Evolutionary conservation across 2,797 vertebrate genomes (phyloP).

Genomic region (Chloroceryle amazona): DNA sequence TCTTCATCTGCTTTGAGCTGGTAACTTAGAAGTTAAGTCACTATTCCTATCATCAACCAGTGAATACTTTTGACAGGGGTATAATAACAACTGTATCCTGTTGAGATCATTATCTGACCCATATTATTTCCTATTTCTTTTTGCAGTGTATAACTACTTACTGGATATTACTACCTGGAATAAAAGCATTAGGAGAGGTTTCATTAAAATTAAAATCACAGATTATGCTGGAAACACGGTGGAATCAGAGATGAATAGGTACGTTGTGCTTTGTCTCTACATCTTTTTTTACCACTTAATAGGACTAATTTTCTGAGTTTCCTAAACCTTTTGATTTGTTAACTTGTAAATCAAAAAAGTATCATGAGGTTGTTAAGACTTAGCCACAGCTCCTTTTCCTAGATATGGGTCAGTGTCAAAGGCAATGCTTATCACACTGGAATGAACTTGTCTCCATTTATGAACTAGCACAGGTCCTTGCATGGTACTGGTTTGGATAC

Average conservation of each 20-base stretch:
- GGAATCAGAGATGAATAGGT: conserved; percentile 74
- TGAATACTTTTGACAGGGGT: background rate
- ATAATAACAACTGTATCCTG: background rate
- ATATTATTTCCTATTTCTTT: conserved; percentile 37
- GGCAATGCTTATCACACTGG: background rate
- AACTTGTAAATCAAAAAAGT: background rate
- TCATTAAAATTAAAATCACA: conserved; percentile 78
- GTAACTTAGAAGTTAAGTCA: background rate
- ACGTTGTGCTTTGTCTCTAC: conserved; percentile 36
- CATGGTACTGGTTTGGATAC: background rate
- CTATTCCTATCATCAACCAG: background rate
- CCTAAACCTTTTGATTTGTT: background rate
- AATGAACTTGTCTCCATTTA: background rate
- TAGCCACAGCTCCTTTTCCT: background rate
- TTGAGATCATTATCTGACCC: background rate
- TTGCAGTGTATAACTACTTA: conserved; percentile 81
- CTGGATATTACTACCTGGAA: conserved; percentile 78
- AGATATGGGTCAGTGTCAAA: background rate
- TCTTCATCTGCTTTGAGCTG: background rate
- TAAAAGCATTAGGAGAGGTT: conserved; percentile 70
- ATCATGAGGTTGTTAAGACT: background rate
- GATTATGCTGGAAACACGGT: conserved; percentile 62
- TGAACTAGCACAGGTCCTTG: background rate
- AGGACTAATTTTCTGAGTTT: background rate
- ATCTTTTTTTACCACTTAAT: background rate